Conservation (phyloP, 2,888 invertebrate species). For the Bhutanitis thaidina region DNA sequence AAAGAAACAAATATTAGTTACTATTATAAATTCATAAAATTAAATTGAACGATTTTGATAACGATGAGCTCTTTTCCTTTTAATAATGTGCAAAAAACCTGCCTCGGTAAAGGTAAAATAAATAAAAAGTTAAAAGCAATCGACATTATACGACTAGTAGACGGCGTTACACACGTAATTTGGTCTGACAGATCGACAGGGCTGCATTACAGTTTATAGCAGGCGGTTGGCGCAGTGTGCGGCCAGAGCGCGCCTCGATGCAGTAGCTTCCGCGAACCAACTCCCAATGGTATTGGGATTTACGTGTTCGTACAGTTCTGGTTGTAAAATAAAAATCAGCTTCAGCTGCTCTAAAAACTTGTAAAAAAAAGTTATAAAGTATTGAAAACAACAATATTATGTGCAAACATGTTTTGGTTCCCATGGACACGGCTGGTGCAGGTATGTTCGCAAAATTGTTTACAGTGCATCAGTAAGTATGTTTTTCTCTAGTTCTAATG, state of each 20-base stretch:
- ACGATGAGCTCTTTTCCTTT: too few species aligned
- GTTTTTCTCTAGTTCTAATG: too few species aligned
- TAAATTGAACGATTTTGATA: too few species aligned
- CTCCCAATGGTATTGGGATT: background rate
- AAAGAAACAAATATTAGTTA: too few species aligned
- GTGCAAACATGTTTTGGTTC: constrained; percentile 62
- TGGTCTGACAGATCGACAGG: constrained; percentile 13
- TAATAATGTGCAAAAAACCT: too few species aligned
- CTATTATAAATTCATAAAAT: too few species aligned
- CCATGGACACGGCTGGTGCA: constrained; percentile 49
- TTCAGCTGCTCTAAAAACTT: background rate
- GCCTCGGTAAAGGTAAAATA: too few species aligned
- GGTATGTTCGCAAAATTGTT: constrained; percentile 40
- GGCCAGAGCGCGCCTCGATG: constrained; percentile 5
- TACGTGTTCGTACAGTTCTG: background rate
- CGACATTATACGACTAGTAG: background rate
- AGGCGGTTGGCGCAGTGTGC: constrained; percentile 12
- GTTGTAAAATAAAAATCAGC: background rate
- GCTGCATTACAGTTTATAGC: constrained; percentile 12
- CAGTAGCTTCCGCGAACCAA: background rate
- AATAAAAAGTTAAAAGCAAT: background rate
- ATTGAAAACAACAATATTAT: constrained; percentile 29
- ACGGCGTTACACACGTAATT: constrained; percentile 12
- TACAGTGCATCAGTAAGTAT: background rate
- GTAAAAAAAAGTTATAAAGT: background rate